These are phyloP conservation scores for Porites australiensis DNA, from an alignment of 64 coral and sea anemone genomes.

Conservation along the genomic window DNA sequence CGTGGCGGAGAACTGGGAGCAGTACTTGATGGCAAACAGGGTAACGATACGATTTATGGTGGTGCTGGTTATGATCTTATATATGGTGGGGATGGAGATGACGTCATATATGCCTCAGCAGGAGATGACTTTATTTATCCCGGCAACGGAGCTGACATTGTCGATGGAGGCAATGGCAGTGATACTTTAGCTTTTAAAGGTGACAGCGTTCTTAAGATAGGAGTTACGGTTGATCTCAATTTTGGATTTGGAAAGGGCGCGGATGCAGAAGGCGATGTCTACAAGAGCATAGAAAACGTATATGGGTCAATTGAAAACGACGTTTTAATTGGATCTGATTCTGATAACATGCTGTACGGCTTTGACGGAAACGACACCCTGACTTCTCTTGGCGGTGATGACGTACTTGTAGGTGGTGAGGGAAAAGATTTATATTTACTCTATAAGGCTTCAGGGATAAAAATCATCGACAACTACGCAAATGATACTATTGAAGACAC, in stretches of 20 bases:
- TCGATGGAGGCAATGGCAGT: conserved; percentile 39
- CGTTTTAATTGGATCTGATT: conserved; percentile 42
- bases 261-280: conserved; percentile 49
- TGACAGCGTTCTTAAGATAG: conserved; percentile 1
- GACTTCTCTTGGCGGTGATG: conserved; percentile 10
- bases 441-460: conserved; percentile 42
- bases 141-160: conserved; percentile 6
- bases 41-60: conserved; percentile 52
- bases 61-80: conserved; percentile 5
- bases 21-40: conserved; percentile 54
- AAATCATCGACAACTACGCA: conserved; percentile 65
- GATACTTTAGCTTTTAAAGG: conserved; percentile 57
- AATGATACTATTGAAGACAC: conserved; percentile 51
- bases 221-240: conserved; percentile 14
- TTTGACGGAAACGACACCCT: conserved; percentile 36
- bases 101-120: background rate
- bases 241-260: conserved; percentile 33
- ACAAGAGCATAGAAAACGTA: conserved; percentile 63
- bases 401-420: conserved; percentile 36
- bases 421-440: conserved; percentile 50
- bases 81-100: conserved; percentile 37
- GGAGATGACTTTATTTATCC: conserved; percentile 65
- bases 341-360: conserved; percentile 48
- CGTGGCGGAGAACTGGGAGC: conserved; percentile 33
- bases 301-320: conserved; percentile 65